phyloP scores from a whole-genome alignment of 2,113 vertebrate genomes.

The Mirza zaza region DNA sequence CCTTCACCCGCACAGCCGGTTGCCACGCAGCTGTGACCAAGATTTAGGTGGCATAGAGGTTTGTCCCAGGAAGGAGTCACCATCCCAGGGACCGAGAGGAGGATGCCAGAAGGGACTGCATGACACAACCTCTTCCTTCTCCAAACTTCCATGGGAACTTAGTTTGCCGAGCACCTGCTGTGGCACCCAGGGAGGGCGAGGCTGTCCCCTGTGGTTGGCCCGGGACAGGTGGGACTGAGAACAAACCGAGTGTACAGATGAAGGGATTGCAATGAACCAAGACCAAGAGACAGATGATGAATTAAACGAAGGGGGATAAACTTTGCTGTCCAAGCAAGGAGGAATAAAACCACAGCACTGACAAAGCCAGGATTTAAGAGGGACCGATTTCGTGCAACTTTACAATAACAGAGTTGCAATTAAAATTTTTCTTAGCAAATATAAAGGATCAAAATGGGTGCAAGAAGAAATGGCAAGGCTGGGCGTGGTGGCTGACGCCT shows the following conservation, averaged over 20 bases:
- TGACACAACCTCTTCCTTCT: constrained; percentile 18
- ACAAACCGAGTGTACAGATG: neutral
- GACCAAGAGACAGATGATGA: neutral
- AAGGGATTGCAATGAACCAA: neutral
- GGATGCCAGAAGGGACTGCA: neutral
- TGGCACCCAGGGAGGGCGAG: neutral
- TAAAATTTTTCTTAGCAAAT: neutral
- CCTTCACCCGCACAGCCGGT: constrained; percentile 25
- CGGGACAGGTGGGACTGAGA: neutral
- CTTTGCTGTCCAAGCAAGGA: neutral
- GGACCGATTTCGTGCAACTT: neutral
- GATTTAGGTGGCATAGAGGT: neutral
- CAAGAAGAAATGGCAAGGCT: neutral
- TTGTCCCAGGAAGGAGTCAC: constrained; percentile 41
- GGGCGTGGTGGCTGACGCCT: too few species aligned
- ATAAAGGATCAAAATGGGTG: neutral
- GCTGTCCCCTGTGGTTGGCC: neutral
- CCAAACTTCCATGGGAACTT: neutral
- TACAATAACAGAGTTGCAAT: too few species aligned
- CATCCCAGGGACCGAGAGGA: neutral
- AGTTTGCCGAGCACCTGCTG: neutral
- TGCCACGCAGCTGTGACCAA: constrained; percentile 64
- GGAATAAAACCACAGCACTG: neutral
- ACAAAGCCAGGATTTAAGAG: neutral
- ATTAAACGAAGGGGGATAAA: neutral